These are phyloP conservation scores for Lithophane leautieri DNA, from an alignment of 2,888 invertebrate species.

Conservation along the genomic window DNA sequence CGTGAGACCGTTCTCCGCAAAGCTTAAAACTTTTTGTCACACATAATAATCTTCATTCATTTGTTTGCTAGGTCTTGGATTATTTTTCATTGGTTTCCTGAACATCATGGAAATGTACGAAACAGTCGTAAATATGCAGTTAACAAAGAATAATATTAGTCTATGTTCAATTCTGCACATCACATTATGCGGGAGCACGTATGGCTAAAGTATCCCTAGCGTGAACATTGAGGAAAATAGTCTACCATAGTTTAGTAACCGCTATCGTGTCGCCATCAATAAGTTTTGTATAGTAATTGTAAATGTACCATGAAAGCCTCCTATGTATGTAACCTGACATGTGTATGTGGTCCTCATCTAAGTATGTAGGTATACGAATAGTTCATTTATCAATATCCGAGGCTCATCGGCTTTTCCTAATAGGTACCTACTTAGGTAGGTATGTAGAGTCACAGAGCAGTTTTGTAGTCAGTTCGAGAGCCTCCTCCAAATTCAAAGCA, in stretches of 20 bases:
- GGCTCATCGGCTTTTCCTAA: not conserved
- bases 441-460: too few species aligned
- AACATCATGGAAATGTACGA: slow-evolving; percentile 1
- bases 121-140: slow-evolving; percentile 9
- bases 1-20: too few species aligned
- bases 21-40: too few species aligned
- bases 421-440: not conserved
- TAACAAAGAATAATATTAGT: slow-evolving; percentile 25
- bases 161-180: slow-evolving; percentile 10
- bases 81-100: slow-evolving; percentile 19
- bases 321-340: too few species aligned
- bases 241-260: not conserved
- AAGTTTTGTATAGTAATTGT: slow-evolving; percentile 1
- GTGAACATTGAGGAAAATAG: not conserved
- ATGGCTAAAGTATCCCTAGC: not conserved
- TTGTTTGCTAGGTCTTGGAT: not conserved
- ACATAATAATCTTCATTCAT: not conserved
- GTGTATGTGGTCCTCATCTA: too few species aligned
- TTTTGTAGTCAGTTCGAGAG: too few species aligned
- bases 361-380: not conserved
- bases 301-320: not conserved
- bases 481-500: too few species aligned
- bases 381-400: too few species aligned
- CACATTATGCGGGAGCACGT: slow-evolving; percentile 39
- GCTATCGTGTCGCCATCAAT: not conserved